phyloP scores from a whole-genome alignment of 2,113 vertebrate genomes.

The Rhadina sibilatrix region DNA sequence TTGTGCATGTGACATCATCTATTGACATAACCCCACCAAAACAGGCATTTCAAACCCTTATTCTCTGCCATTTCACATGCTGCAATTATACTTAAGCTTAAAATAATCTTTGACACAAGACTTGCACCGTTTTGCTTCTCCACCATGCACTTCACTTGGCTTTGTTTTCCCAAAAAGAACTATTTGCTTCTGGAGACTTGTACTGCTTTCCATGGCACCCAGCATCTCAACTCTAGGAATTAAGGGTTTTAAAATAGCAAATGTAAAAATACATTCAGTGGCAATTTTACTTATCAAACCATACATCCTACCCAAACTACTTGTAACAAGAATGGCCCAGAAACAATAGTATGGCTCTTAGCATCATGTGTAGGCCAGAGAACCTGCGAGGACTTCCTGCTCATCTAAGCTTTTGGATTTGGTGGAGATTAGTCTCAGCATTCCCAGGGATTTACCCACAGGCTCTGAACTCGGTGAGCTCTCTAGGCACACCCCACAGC shows the following conservation, averaged over 20 bases:
- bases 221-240: not conserved
- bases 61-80: not conserved
- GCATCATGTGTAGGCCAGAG: not conserved
- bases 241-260: accelerated
- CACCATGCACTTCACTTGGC: not conserved
- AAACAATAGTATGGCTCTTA: no score
- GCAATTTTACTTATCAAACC: not conserved
- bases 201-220: not conserved
- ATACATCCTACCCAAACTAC: not conserved
- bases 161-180: not conserved
- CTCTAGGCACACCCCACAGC: not conserved
- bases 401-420: not conserved
- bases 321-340: not conserved
- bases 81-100: not conserved
- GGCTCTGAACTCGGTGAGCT: not conserved
- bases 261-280: not conserved
- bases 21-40: slow-evolving; percentile 37
- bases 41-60: not conserved
- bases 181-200: not conserved
- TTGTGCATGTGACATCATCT: slow-evolving; percentile 43
- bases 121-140: not conserved
- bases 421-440: not conserved
- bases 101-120: not conserved
- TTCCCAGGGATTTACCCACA: not conserved
- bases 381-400: not conserved